These are phyloP conservation scores for Ara ararauna DNA, from an alignment of 2,797 vertebrate species.

Conservation along the genomic window DNA sequence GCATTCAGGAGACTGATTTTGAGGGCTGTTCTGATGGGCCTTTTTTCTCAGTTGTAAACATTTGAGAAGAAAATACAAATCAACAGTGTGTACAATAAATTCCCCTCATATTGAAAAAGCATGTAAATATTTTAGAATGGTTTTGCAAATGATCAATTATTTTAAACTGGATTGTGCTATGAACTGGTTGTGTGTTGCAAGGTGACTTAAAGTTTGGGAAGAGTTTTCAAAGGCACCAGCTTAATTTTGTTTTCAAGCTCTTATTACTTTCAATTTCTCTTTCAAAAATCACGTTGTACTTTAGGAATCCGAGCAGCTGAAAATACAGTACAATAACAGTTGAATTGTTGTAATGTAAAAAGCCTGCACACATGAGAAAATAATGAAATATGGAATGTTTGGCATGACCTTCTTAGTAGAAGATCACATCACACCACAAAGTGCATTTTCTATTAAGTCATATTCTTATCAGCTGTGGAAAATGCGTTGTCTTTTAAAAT, in stretches of 20 bases:
- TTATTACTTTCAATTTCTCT: background rate
- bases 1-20: background rate
- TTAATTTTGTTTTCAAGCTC: background rate
- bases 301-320: background rate
- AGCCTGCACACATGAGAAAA: background rate
- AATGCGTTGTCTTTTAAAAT: background rate
- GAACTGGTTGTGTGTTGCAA: background rate
- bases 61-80: background rate
- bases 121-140: background rate
- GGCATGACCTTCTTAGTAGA: background rate
- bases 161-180: background rate
- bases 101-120: background rate
- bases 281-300: background rate
- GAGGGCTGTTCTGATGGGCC: background rate
- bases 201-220: background rate
- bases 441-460: background rate
- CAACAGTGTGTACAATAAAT: background rate
- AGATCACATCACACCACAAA: background rate
- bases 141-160: background rate
- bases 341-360: background rate
- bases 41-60: background rate
- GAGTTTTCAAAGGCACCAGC: background rate
- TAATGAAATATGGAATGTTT: slow-evolving; percentile 14
- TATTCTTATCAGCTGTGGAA: slow-evolving; percentile 31
- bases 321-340: background rate